These are phyloP conservation scores for Mola mola DNA, from an alignment of 2,113 vertebrate species.

Conservation along the genomic window DNA sequence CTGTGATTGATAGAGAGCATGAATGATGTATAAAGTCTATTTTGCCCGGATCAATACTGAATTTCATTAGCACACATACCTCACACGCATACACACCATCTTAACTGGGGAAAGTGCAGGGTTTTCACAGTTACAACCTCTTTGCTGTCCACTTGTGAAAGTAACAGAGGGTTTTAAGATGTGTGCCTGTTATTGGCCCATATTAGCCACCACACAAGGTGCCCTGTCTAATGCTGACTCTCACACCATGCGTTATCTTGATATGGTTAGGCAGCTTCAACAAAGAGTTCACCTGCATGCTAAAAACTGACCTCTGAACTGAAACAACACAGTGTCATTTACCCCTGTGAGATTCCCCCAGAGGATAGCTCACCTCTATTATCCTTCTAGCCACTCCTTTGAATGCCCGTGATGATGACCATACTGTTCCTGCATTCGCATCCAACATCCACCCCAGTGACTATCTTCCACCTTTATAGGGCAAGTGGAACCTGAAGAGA, in stretches of 20 bases:
- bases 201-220: conserved; percentile 63
- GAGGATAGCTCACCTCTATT: conserved; percentile 71
- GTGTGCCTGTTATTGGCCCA: conserved; percentile 55
- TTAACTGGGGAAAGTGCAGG: conserved; percentile 48
- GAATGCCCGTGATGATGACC: conserved; percentile 64
- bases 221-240: conserved; percentile 65
- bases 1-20: conserved; percentile 84
- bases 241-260: conserved; percentile 44
- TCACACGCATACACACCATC: conserved; percentile 16
- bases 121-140: conserved; percentile 41
- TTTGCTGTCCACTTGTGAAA: conserved; percentile 27
- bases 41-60: conserved; percentile 83
- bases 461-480: conserved; percentile 44
- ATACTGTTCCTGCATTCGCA: conserved; percentile 60
- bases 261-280: conserved; percentile 57
- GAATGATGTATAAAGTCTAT: conserved; percentile 88
- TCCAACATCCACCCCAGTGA: conserved; percentile 41
- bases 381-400: conserved; percentile 66
- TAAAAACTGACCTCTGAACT: conserved; percentile 73
- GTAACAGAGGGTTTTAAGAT: no score
- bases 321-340: conserved; percentile 62
- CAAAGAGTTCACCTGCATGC: conserved; percentile 68
- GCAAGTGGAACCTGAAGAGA: conserved; percentile 21
- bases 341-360: conserved; percentile 62
- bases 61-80: conserved; percentile 80